Base-by-base conservation (phyloP, 2,888 invertebrate genomes). In the Herminia tarsipennalis region DNA sequence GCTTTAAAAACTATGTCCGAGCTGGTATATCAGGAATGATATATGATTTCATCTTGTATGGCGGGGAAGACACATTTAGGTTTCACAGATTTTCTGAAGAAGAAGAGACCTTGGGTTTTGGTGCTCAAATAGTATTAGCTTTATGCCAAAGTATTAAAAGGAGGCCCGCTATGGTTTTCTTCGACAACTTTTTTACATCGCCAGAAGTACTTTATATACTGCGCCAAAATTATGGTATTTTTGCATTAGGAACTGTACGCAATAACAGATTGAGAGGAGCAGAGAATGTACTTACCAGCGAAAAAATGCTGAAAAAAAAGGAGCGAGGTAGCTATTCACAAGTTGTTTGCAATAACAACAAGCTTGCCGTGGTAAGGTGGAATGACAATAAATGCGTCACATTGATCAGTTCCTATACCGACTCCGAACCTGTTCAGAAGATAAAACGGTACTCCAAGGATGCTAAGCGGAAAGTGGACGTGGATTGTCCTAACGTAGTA, bases 401-500 rank as follows among this genome's bases (percentile, higher is more conserved):
- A 9, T 16, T 38, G 1, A 38, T 38, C 1, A 38, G 29, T 14
- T 29, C 21, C 1, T 38, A 9, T 9, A 13, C 14, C 5, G 29
- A 21, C 1, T 3, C 9, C 1, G 2, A 13, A 3, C 25, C 25
- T 5, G 6, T 16, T 9, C 3, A 25, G n/a, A 34, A 6, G 1
- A 28, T 18, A 5, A 56, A 50, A 33, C 38, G 68, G 35, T 68
- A 63, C 47, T 53, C 44, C 22, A 65, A 61, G 46, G 54, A 50
- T 30, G 52, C 46, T 38, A 64, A 67, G 30, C 35, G 32, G 20
- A 59, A 50, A 27, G 46, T 60, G 32, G 45, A 64, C 32, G 60
- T 72, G 22, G 29, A 48, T 25, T 70, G 66, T 49, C 73, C 70
- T 41, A 47, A 63, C 29, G 50, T 69, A 35, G 53, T 56, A 28